Conservation (phyloP, 2,888 invertebrate species). For the Halictus ligatus region DNA sequence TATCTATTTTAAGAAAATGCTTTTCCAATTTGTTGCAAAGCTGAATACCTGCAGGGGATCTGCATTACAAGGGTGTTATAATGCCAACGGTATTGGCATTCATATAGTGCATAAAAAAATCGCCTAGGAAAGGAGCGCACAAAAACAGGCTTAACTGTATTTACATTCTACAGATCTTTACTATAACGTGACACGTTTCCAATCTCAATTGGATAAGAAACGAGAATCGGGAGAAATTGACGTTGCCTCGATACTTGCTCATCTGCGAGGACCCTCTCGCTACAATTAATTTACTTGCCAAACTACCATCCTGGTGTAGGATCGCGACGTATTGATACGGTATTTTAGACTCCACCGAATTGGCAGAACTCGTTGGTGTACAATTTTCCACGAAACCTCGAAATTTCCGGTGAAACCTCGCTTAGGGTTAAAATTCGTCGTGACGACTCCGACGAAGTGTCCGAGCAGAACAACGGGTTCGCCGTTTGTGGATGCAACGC, state of each 20-base stretch:
- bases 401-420: background rate
- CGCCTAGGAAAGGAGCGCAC: too few relatives aligned
- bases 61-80: too few relatives aligned
- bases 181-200: background rate
- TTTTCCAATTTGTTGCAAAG: too few relatives aligned
- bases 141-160: too few relatives aligned
- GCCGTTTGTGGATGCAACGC: slow-evolving; percentile 33
- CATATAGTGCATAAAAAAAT: too few relatives aligned
- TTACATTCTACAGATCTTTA: background rate
- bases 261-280: background rate
- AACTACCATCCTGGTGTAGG: too few relatives aligned
- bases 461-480: slow-evolving; percentile 23
- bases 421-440: background rate
- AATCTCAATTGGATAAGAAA: background rate
- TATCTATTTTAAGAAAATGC: too few relatives aligned
- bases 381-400: background rate
- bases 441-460: slow-evolving; percentile 8
- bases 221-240: background rate
- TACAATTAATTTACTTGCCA: background rate
- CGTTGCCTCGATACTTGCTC: background rate
- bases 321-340: background rate
- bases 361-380: background rate
- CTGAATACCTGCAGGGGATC: too few relatives aligned
- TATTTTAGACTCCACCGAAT: background rate
- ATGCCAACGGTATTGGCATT: too few relatives aligned